Base-by-base conservation (phyloP, 2,113 vertebrate species). In the Seriola rivoliana region DNA sequence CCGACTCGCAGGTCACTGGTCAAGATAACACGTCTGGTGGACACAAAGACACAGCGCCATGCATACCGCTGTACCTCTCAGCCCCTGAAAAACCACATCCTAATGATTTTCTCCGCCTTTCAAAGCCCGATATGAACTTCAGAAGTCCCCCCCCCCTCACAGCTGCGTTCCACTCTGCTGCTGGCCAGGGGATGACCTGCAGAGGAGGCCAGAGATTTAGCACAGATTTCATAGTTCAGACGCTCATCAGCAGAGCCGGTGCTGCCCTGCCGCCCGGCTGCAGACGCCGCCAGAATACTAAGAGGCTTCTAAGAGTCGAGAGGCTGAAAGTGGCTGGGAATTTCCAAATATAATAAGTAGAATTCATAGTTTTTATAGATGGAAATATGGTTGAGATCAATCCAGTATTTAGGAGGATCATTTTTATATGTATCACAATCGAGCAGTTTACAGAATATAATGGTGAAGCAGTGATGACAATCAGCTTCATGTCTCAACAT, bases 221-320 rank as follows among this genome's bases (percentile, higher is more conserved):
- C 63, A 38, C 60, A 64, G 71, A 82, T 29, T 70, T 81, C 58
- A 74, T 0, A 72, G 75, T 80, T 79, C 79, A 88, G 67, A 58
- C 32, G 48, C 48, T 75, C 50, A 4, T 75, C 76, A 75, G 55
- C 40, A 38, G 63, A 63, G 32, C 19, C 9, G 34, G 19, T 25
- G 29, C 29, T 29, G 29, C 29, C 29, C 29, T 29, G 29, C 14
- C 17, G 21, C 23, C 58, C 3, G 11, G n/a, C 68, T 57, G 69
- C 78, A 59, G 70, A 29, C 29, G 29, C 29, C 29, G 2, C 2
- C 29, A 29, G 87, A 89, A 86, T 81, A 81, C 59, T 54, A 34
- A 86, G 55, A 68, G 65, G 65, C 52, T 25, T 42, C 64, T 58
- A 55, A 42, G 57, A 70, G 67, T 38, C 19, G 1, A 80, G 66